Evolutionary conservation across 2,888 invertebrate genomes (phyloP).

Genomic region (Agonum fuliginosum): DNA sequence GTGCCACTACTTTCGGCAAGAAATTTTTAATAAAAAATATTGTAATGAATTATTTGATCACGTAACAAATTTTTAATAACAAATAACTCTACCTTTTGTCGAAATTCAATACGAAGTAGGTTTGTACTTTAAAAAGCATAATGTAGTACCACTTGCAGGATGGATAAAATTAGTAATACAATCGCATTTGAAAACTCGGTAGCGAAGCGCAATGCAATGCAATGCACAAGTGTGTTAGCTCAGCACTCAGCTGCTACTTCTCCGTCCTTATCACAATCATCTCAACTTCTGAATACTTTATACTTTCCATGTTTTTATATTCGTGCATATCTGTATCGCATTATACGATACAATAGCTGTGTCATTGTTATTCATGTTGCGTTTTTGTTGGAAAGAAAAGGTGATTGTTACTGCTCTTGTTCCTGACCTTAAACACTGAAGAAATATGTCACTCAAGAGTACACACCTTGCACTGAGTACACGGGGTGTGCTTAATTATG

Average conservation of each 20-base stretch:
- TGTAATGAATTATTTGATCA: no score
- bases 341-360: slow-evolving; percentile 15
- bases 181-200: background rate
- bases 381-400: slow-evolving; percentile 31
- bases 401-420: slow-evolving; percentile 11
- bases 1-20: no score
- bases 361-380: slow-evolving; percentile 25
- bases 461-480: background rate
- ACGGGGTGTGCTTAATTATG: background rate
- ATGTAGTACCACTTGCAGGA: no score
- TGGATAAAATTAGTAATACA: no score
- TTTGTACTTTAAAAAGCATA: no score
- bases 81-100: no score
- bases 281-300: background rate
- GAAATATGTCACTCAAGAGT: slow-evolving; percentile 13
- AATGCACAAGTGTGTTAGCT: slow-evolving; percentile 24
- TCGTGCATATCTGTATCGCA: slow-evolving; percentile 25
- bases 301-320: slow-evolving; percentile 20
- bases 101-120: no score
- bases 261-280: background rate
- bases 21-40: no score
- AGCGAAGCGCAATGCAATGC: background rate
- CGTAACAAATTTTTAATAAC: no score
- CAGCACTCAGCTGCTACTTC: no score
- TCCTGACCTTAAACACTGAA: slow-evolving; percentile 29